Base-by-base conservation (phyloP, 2,888 invertebrate species). In the Rhodophaea formosa region DNA sequence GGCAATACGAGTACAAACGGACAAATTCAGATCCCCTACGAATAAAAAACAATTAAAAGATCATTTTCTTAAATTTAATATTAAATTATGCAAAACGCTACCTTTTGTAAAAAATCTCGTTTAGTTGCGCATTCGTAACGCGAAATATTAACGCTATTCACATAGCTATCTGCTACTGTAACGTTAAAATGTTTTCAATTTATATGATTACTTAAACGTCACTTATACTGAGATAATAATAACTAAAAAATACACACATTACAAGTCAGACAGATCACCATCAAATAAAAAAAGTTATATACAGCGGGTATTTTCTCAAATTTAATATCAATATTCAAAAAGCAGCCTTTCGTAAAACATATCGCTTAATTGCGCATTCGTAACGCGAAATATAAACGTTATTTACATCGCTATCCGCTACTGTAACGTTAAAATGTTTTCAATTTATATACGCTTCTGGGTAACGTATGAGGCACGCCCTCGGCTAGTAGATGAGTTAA, bases 401-500 rank as follows among this genome's bases (percentile, higher is more conserved):
- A 35, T 39, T 51, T 35, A 51, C 17, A n/a, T 8, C 12, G 30
- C 12, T 51, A 35, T 35, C 17, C 35, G 35, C 39, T 51, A 16
- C 5, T 51, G 44, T 44, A 54, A 54, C 43, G 43, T 44, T 44
- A 43, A 54, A 54, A 54, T 54, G 30, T 44, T 54, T 54, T 54
- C 53, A 54, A 54, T 54, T 43, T 44, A 54, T 54, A 54, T 54
- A 54, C 29, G 44, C 30, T 54, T 44, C 30, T 44, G 29, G 39
- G 23, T 30, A 43, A 44, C 43, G 43, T 54, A 51, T 16, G 44
- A 42, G 43, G 29, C 53, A n/a, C 73, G 66, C 74, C 75, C 73
- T 74, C 66, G 68, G 70, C 66, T 66, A 70, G 75, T 75, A 77
- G 74, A 82, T 82, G 82, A 82, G 79, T 82, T 79, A 74, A 75